A percentile compares a stretch with the other conserved stretches of the same genome.
phyloP scores from a whole-genome alignment of 2,888 invertebrate species.

The Stenolophus ochropezus region DNA sequence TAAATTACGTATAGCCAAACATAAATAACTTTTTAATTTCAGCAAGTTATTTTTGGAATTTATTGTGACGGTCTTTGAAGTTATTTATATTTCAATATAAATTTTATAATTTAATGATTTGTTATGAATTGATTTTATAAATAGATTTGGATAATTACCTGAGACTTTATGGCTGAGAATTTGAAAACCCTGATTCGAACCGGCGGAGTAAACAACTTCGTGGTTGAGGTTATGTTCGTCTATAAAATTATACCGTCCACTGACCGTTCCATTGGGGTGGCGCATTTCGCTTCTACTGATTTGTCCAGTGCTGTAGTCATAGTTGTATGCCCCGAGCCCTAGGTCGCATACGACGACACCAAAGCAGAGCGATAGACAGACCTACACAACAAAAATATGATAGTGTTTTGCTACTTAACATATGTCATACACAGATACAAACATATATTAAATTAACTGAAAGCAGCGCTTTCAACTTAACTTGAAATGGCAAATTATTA shows the following conservation, averaged over 20 bases:
- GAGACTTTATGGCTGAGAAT: constrained; percentile 26
- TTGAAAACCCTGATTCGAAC: constrained; percentile 55
- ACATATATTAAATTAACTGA: too few species aligned
- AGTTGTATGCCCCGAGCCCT: constrained; percentile 58
- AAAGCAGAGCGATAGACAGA: constrained; percentile 25
- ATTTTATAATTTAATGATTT: too few species aligned
- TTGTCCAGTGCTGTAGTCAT: constrained; percentile 52
- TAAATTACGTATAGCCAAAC: too few species aligned
- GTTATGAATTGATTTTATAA: not conserved
- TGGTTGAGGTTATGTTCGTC: constrained; percentile 45
- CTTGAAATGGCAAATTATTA: too few species aligned
- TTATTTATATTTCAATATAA: too few species aligned
- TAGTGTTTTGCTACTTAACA: too few species aligned
- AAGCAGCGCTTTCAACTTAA: too few species aligned
- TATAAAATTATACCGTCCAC: constrained; percentile 58
- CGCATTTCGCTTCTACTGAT: constrained; percentile 51
- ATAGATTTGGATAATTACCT: not conserved
- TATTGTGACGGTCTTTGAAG: too few species aligned
- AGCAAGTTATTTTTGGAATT: too few species aligned
- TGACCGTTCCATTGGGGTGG: constrained; percentile 56
- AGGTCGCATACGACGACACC: not conserved
- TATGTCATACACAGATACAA: too few species aligned
- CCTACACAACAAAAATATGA: not conserved
- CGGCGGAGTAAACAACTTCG: constrained; percentile 63
- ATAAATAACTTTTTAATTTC: too few species aligned